Percentiles rank a stretch among this genome's conserved stretches.
phyloP scores from a whole-genome alignment of 1,140 invertebrate species.

The Intoshia linei region DNA sequence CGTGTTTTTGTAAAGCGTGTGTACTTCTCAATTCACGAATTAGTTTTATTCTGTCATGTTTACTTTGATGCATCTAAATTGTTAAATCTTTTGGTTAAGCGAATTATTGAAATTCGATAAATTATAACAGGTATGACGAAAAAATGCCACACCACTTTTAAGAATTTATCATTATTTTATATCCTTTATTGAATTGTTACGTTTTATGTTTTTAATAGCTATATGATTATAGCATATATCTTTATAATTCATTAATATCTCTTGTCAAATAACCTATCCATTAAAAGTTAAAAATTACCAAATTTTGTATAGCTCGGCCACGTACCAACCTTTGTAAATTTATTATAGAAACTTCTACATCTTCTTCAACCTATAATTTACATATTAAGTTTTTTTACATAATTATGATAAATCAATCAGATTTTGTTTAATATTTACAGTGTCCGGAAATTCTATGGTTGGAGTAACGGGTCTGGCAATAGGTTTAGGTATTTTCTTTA shows the following conservation, averaged over 20 bases:
- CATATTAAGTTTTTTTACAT: not conserved
- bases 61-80: slow-evolving; percentile 33
- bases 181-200: too few species aligned
- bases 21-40: slow-evolving; percentile 34
- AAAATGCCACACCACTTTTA: too few species aligned
- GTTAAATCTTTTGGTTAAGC: too few species aligned
- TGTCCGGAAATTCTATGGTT: slow-evolving; percentile 21
- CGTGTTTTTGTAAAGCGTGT: slow-evolving; percentile 28
- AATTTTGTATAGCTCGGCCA: slow-evolving; percentile 33
- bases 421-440: not conserved
- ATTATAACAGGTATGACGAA: too few species aligned
- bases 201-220: slow-evolving; percentile 7
- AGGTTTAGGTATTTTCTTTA: slow-evolving; percentile 23
- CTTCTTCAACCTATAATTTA: slow-evolving; percentile 22
- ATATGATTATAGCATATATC: slow-evolving; percentile 3
- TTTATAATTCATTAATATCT: too few species aligned
- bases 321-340: slow-evolving; percentile 32
- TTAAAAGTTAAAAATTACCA: slow-evolving; percentile 25
- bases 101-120: too few species aligned
- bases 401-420: not conserved
- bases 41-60: slow-evolving; percentile 31
- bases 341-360: slow-evolving; percentile 27
- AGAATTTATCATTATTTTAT: too few species aligned
- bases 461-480: slow-evolving; percentile 27
- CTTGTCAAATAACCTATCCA: too few species aligned